Evolutionary conservation across 2,113 vertebrate genomes (phyloP).

Genomic region (Gallinago undulata): DNA sequence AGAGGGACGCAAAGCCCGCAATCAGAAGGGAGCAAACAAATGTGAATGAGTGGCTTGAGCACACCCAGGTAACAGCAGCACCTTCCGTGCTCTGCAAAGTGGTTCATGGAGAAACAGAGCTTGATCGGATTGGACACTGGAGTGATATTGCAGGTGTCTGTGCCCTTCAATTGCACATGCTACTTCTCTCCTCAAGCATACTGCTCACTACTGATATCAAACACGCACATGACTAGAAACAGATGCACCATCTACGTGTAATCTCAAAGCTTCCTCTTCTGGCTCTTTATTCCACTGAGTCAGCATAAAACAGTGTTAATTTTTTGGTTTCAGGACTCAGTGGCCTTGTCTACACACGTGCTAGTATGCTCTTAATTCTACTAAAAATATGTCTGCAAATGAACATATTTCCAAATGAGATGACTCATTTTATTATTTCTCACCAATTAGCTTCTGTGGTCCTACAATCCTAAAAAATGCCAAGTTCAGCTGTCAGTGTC

Average conservation of each 20-base stretch:
- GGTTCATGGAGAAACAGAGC: not conserved
- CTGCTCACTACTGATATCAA: not conserved
- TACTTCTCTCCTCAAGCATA: not conserved
- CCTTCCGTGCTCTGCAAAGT: not conserved
- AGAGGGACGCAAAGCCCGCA: fast-evolving
- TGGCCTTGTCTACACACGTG: not conserved
- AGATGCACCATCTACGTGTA: fast-evolving
- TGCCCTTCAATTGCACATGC: not conserved
- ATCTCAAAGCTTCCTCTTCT: not conserved
- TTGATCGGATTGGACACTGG: not conserved
- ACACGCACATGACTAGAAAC: not conserved
- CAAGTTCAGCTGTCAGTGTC: not conserved
- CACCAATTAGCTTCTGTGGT: not conserved
- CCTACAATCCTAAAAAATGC: not conserved
- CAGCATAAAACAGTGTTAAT: not conserved
- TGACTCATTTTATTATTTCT: conserved; percentile 23
- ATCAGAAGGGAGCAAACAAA: not conserved
- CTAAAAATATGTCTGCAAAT: conserved; percentile 1
- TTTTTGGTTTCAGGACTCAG: not conserved
- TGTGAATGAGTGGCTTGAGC: not conserved
- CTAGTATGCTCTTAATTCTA: not conserved
- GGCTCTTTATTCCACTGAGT: not conserved
- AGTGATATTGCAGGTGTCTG: fast-evolving
- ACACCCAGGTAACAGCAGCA: not conserved
- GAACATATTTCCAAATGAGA: not conserved